phyloP scores from a whole-genome alignment of 2,888 invertebrate species.

The Rhynchonema sp. region DNA sequence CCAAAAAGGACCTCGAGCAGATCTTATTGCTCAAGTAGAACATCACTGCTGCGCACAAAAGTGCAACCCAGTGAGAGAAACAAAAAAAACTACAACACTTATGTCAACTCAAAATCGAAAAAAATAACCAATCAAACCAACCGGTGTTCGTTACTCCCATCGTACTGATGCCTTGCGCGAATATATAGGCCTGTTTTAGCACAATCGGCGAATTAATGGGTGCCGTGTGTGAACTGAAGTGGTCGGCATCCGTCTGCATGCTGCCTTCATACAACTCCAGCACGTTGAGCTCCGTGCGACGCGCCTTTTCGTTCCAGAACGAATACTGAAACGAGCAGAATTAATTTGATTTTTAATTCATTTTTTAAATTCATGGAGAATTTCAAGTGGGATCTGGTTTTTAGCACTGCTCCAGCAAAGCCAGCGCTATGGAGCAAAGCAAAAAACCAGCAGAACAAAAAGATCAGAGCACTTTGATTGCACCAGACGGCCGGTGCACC shows the following conservation, averaged over 20 bases:
- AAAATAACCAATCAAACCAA: constrained; percentile 8
- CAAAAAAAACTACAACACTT: too few relatives aligned
- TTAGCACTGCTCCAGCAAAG: too few relatives aligned
- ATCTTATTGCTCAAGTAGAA: too few relatives aligned
- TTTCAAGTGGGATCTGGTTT: too few relatives aligned
- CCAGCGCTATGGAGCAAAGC: background rate
- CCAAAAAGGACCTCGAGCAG: too few relatives aligned
- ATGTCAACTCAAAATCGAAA: too few relatives aligned
- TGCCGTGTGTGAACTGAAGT: constrained; percentile 62
- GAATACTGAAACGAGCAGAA: constrained; percentile 43
- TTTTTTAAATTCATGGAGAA: too few relatives aligned
- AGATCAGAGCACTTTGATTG: too few relatives aligned
- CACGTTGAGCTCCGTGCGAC: constrained; percentile 73
- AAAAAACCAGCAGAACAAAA: constrained; percentile 6
- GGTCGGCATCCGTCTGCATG: constrained; percentile 30
- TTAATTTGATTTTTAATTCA: too few relatives aligned
- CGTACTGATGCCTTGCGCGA: constrained; percentile 54
- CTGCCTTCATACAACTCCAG: constrained; percentile 81
- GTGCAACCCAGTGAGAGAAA: too few relatives aligned
- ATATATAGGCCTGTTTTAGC: constrained; percentile 66
- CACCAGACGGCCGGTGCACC: too few relatives aligned
- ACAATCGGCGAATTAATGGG: constrained; percentile 37
- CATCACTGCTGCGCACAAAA: too few relatives aligned
- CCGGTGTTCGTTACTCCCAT: constrained; percentile 70
- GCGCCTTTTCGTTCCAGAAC: constrained; percentile 75